Conservation (phyloP, 2,113 vertebrate species). For the Dipodomys ordii region DNA sequence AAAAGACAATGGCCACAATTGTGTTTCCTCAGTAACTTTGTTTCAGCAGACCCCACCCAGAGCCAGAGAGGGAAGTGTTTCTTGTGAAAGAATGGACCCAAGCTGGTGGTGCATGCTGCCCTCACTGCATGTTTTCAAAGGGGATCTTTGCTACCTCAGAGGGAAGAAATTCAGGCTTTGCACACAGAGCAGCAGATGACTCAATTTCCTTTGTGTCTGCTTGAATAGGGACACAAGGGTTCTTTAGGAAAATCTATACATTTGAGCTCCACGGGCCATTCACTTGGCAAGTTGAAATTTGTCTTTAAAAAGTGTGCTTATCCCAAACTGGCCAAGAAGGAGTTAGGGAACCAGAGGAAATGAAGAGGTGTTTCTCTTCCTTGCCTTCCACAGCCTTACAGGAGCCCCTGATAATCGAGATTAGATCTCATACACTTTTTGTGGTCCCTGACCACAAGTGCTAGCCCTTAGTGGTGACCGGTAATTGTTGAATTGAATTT, state of each 20-base stretch:
- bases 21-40: slow-evolving; percentile 58
- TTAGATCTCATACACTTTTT: not conserved
- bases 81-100: slow-evolving; percentile 35
- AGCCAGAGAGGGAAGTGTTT: slow-evolving; percentile 24
- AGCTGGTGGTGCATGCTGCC: slow-evolving; percentile 45
- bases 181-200: slow-evolving; percentile 59
- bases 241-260: not conserved
- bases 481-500: not conserved
- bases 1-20: slow-evolving; percentile 11
- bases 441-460: not conserved
- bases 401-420: not conserved
- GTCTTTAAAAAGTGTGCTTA: not conserved
- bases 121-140: slow-evolving; percentile 51
- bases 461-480: not conserved
- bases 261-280: not conserved
- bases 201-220: slow-evolving; percentile 71
- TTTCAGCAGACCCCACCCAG: slow-evolving; percentile 67
- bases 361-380: not conserved
- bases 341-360: not conserved
- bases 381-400: not conserved
- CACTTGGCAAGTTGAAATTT: not conserved
- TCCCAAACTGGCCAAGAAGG: not conserved
- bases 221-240: not conserved
- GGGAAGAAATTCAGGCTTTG: slow-evolving; percentile 79
- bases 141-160: slow-evolving; percentile 75